Base-by-base conservation (phyloP, 1,140 invertebrate genomes). In the Penaeus japonicus region DNA sequence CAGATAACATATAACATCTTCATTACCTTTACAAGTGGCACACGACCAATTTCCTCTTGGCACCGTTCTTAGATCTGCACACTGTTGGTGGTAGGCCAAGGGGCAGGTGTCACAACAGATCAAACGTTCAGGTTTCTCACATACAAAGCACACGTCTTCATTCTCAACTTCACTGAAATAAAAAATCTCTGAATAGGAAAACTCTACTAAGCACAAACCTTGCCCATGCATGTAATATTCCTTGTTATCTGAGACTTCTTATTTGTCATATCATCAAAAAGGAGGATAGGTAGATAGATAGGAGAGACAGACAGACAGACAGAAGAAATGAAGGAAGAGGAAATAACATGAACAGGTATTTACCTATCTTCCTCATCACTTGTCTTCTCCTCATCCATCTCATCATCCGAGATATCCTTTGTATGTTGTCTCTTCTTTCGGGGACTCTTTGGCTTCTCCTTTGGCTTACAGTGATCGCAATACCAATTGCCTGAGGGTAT, bases 401-500 rank as follows among this genome's bases (percentile, higher is more conserved):
- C 91, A 35, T 90, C 91, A 3, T 91, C 92, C 4, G 91, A 89
- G 94, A 95, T 91, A 94, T 94, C 73, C 94, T 94, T n/a, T 91
- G 94, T 95, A 92, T 95, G 96, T 53, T 92, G 86, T 24, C 92
- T 89, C 30, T 91, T 92, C 90, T 93, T 94, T 10, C 92, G 89
- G 22, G 93, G 93, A 86, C 92, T 93, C 55, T 91, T 90, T 39
- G 92, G 91, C 27, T 92, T 92, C 89, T 94, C 92, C 82, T 93
- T 93, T 1, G 94, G 94, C 84, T 92, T 92, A 91, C 94, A 95
- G 55, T 94, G 94, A 79, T 95, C 93, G 92, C 97, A 99, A 93
- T 96, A 98, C 97, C 98, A 98, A 92, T 98, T 97, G 35, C 97
- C 97, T 90, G 95, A 93, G 1, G 97, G 97, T 89, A 98, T 95